phyloP scores from a whole-genome alignment of 2,888 invertebrate genomes.

The Ctenicera cuprea region DNA sequence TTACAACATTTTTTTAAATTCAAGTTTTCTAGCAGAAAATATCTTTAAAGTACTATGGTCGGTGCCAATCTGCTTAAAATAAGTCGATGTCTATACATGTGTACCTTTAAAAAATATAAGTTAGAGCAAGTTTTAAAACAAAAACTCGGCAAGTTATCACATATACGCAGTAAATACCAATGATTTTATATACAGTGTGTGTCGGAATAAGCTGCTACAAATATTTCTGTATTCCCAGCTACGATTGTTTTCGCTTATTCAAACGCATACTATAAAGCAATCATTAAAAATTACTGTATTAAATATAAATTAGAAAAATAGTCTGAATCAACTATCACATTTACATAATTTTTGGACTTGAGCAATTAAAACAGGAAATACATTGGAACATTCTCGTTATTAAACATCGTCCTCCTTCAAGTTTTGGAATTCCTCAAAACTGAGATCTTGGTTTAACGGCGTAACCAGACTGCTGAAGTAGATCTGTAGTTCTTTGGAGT shows the following conservation, averaged over 20 bases:
- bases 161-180: background rate
- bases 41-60: too few species aligned
- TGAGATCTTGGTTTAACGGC: constrained; percentile 57
- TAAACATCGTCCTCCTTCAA: constrained; percentile 33
- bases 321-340: background rate
- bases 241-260: too few species aligned
- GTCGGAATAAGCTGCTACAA: background rate
- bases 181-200: background rate
- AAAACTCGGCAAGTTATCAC: constrained; percentile 1
- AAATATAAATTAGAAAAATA: constrained; percentile 3
- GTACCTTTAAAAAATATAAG: background rate
- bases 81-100: background rate
- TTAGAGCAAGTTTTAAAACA: background rate
- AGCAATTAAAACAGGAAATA: background rate
- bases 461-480: constrained; percentile 62
- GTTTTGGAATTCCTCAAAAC: constrained; percentile 23
- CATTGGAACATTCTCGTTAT: background rate
- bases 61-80: too few species aligned
- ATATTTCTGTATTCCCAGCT: too few species aligned
- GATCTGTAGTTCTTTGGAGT: constrained; percentile 67
- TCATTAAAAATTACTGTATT: background rate
- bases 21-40: too few species aligned
- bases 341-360: constrained; percentile 12
- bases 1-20: too few species aligned
- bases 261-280: background rate